These are phyloP conservation scores for Junonia oenone DNA, from an alignment of 2,888 invertebrate genomes.

Conservation along the genomic window DNA sequence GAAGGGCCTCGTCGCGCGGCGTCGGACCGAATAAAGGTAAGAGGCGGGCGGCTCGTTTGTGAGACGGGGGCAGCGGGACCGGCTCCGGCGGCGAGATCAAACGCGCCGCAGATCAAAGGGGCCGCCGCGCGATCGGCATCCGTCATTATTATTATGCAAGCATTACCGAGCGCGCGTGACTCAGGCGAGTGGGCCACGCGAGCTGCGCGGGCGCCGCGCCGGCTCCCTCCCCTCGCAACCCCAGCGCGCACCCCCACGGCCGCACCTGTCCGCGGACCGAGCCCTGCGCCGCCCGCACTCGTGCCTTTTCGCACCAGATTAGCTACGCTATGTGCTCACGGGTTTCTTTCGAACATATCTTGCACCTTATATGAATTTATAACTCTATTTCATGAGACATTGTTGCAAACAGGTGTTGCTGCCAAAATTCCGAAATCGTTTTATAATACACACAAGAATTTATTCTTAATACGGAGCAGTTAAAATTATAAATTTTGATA, in stretches of 20 bases:
- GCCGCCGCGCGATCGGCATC: constrained; percentile 80
- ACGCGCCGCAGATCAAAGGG: constrained; percentile 74
- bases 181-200: constrained; percentile 77
- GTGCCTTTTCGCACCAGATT: constrained; percentile 39
- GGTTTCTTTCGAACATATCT: constrained; percentile 42
- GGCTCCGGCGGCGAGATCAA: constrained; percentile 76
- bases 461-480: constrained; percentile 16
- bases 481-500: neutral
- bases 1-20: constrained; percentile 70
- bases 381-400: constrained; percentile 36
- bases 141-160: constrained; percentile 81
- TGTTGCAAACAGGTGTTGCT: constrained; percentile 29
- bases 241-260: constrained; percentile 42
- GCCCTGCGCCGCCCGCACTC: constrained; percentile 2
- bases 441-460: constrained; percentile 3
- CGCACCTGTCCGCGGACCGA: constrained; percentile 35
- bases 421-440: constrained; percentile 1
- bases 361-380: constrained; percentile 48
- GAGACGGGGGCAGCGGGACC: constrained; percentile 72
- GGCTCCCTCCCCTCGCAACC: constrained; percentile 39
- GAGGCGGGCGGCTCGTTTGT: constrained; percentile 71
- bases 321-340: constrained; percentile 43
- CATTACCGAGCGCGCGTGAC: constrained; percentile 79
- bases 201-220: constrained; percentile 67
- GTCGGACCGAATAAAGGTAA: constrained; percentile 77